phyloP scores from a whole-genome alignment of 2,797 vertebrate genomes.

The Botia kubotai region DNA sequence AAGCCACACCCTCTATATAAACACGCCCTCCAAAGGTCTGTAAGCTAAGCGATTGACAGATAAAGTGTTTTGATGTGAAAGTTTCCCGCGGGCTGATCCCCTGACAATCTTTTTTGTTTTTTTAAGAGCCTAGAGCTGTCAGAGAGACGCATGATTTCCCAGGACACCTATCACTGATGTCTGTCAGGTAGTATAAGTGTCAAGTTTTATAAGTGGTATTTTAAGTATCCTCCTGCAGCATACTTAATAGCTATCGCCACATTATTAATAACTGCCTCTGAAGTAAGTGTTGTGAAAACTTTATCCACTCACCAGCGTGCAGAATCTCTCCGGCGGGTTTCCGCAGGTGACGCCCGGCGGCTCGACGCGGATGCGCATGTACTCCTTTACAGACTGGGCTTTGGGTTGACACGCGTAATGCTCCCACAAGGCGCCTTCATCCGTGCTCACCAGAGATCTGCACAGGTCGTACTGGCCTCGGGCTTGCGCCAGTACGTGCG shows the following conservation, averaged over 20 bases:
- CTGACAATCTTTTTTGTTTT: background rate
- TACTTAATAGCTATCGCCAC: background rate
- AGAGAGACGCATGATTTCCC: background rate
- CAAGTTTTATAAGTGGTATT: background rate
- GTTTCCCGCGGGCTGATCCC: background rate
- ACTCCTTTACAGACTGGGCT: constrained; percentile 88
- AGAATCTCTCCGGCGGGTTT: constrained; percentile 94
- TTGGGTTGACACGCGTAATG: constrained; percentile 96
- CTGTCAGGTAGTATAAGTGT: too few species aligned
- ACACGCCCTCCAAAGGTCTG: background rate
- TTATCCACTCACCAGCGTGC: constrained; percentile 88
- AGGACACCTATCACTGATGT: background rate
- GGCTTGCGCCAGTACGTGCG: constrained; percentile 84
- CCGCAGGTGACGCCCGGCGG: constrained; percentile 94
- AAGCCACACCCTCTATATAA: background rate
- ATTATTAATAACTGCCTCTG: background rate
- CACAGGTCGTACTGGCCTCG: constrained; percentile 94
- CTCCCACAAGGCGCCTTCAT: constrained; percentile 95
- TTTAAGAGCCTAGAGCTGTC: background rate
- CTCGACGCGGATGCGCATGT: constrained; percentile 91
- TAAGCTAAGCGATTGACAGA: background rate
- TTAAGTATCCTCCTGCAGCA: background rate
- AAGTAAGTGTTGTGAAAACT: background rate
- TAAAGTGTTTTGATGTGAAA: background rate
- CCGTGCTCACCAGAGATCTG: constrained; percentile 96